Percentiles rank a stretch among this genome's conserved stretches.
Conservation (phyloP, 2,888 invertebrate species). For the Drosophila tanythrix region DNA sequence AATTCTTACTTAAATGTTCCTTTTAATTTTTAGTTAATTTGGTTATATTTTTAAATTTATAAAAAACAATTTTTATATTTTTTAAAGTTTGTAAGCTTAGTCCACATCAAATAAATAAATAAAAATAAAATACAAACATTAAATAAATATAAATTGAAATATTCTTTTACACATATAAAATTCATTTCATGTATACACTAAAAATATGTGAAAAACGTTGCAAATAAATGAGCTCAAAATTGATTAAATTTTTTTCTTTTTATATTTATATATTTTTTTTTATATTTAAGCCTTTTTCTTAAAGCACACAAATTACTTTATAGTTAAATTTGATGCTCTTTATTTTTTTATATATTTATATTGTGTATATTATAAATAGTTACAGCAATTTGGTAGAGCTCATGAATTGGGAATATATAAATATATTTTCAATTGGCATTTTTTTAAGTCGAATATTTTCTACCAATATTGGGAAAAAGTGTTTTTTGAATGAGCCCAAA, state of each 20-base stretch:
- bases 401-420: not conserved
- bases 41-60: not conserved
- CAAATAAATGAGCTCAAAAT: not conserved
- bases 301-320: too few species aligned
- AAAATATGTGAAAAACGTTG: not conserved
- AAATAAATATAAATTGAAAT: not conserved
- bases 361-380: not conserved
- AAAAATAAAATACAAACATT: too few species aligned
- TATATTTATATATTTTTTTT: too few species aligned
- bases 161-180: not conserved
- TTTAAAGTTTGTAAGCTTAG: not conserved
- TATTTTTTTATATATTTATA: not conserved
- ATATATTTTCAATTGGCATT: too few species aligned
- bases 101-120: too few species aligned
- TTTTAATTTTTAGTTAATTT: not conserved
- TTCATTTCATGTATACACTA: not conserved
- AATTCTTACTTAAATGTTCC: not conserved
- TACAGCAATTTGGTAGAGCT: not conserved
- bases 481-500: not conserved
- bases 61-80: rapidly evolving
- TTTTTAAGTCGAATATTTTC: too few species aligned
- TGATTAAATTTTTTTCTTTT: not conserved
- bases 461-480: not conserved
- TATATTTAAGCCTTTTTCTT: not conserved
- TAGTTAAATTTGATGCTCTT: not conserved